Conservation (phyloP, 2,888 invertebrate genomes). For the Cantharis rufa region DNA sequence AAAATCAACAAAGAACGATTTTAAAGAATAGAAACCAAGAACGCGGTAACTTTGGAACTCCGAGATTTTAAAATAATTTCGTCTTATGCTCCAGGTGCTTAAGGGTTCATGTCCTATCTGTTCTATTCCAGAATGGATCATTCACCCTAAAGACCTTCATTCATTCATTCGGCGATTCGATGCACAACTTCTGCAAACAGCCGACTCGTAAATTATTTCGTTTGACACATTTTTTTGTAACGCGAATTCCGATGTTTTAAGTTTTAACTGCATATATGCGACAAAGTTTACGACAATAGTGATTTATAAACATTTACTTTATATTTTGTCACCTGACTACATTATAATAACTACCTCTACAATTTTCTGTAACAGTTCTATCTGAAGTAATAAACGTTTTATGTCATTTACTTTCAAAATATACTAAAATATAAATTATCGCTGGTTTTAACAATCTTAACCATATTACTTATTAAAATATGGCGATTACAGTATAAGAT, state of each 20-base stretch:
- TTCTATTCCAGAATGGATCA: constrained; percentile 25
- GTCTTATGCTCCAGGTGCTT: constrained; percentile 22
- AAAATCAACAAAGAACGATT: constrained; percentile 38
- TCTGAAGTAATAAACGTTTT: too few relatives aligned
- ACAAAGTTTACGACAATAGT: constrained; percentile 22
- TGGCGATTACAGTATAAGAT: too few relatives aligned
- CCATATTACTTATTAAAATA: too few relatives aligned
- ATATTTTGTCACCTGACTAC: constrained; percentile 28
- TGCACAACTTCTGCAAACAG: constrained; percentile 36
- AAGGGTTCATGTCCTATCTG: constrained; percentile 19
- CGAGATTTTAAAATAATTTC: constrained; percentile 19
- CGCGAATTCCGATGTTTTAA: constrained; percentile 32
- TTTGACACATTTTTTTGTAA: constrained; percentile 33
- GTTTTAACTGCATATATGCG: constrained; percentile 24
- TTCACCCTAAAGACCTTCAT: constrained; percentile 34
- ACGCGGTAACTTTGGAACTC: constrained; percentile 38
- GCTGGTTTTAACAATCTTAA: too few relatives aligned
- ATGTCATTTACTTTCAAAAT: too few relatives aligned
- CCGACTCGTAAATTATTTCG: constrained; percentile 39
- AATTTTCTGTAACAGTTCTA: too few relatives aligned
- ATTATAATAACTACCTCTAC: background rate
- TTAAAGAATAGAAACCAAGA: constrained; percentile 39
- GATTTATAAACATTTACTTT: constrained; percentile 26
- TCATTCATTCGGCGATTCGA: constrained; percentile 37
- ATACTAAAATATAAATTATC: too few relatives aligned